A percentile compares a stretch with the other conserved stretches of the same genome.
These are phyloP conservation scores for Bothrops jararaca DNA, from an alignment of 2,113 vertebrate species.

Conservation along the genomic window DNA sequence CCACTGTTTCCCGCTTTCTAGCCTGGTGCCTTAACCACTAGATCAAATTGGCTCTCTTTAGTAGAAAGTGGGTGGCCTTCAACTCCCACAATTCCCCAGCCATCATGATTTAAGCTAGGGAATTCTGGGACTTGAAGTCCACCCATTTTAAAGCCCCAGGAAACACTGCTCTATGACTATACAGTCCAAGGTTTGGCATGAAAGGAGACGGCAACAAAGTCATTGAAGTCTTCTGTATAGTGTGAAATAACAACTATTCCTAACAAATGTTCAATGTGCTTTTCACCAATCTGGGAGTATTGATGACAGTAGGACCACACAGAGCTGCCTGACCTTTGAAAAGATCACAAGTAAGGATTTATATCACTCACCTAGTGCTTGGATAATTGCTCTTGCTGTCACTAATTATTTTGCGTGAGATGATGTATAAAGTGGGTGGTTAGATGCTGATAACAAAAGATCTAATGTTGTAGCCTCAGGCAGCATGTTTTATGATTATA, in stretches of 20 bases:
- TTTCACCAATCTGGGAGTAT: too few relatives aligned
- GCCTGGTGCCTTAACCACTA: not conserved
- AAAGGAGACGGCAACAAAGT: not conserved
- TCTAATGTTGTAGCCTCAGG: slow-evolving; percentile 37
- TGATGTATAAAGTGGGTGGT: slow-evolving; percentile 13
- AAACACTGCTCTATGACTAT: not conserved
- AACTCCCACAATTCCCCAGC: not conserved
- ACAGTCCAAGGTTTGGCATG: not conserved
- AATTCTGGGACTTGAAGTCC: not conserved
- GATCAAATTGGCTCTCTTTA: not conserved
- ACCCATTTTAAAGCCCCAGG: not conserved
- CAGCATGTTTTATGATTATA: slow-evolving; percentile 37
- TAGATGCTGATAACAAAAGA: slow-evolving; percentile 42
- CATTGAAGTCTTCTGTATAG: not conserved
- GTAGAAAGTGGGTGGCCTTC: not conserved
- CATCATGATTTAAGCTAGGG: not conserved
- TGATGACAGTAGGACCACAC: not conserved
- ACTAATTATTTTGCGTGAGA: slow-evolving; percentile 10
- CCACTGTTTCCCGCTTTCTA: not conserved
- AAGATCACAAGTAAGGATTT: slow-evolving; percentile 23
- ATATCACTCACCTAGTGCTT: slow-evolving; percentile 15
- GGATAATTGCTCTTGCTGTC: slow-evolving; percentile 34
- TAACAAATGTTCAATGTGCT: not conserved
- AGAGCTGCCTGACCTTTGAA: not conserved
- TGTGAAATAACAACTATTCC: not conserved